Evolutionary conservation across 2,888 invertebrate species (phyloP), one percentile per base, ranked within the genome.

Genomic region (Scotopteryx bipunctaria): DNA sequence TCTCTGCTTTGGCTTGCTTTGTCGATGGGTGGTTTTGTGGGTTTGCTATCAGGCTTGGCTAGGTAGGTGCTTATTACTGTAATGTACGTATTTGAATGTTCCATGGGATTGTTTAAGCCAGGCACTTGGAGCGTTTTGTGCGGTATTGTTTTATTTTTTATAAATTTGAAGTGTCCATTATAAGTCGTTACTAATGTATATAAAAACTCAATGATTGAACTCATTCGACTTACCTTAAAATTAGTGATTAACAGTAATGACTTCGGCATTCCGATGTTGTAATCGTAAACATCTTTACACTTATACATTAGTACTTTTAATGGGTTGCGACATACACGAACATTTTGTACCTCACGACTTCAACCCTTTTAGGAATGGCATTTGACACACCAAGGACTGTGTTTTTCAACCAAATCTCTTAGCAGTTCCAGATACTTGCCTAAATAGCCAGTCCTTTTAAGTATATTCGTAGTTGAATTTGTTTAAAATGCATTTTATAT

Each of bases 381-480:
- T 54, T 44, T 41, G 36, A 32, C 44, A 50, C 16, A 5, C 13
- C 31, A 16, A 23, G 32, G 23, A 33, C 44, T 23, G 33, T 15
- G 27, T 54, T 57, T 52, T 47, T 55, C 27, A 14, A 14, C 14
- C 16, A 38, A 33, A 27, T 33, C 32, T 19, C 47, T 51, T 44
- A 23, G 52, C 25, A 44, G 47, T 50, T 48, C 38, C 17, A 53
- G 40, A 23, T 43, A 36, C 29, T 52, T 44, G 42, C 31, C 42
- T 53, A 57, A 59, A 61, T 59, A 51, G 19, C 25, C 43, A 25
- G 17, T 14, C 48, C 42, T 16, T 55, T 27, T 40, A 33, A 33
- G 45, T 41, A 8, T 37, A 19, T 19, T 11, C 8, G 23, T 5
- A 11, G 37, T 52, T 40, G 29, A 35, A 46, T 50, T 44, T 35